Evolutionary conservation across 2,113 vertebrate genomes (phyloP), one percentile per base, ranked within the genome.

Genomic region (Taxidea taxus): DNA sequence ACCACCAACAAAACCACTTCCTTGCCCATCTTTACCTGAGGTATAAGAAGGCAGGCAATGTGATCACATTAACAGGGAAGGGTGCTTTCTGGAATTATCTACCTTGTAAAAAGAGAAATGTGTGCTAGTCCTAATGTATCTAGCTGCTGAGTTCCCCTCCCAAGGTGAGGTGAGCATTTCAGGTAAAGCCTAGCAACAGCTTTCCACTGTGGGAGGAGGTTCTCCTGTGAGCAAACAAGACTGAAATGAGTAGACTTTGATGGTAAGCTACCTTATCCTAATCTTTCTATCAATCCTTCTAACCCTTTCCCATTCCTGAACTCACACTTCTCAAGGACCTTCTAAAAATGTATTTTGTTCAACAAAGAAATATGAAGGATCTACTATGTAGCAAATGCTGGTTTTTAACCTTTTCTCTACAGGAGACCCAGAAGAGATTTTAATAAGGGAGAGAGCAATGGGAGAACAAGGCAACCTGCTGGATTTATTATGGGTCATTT

Each of bases 401-500:
- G 4, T 56, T 77, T 89, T 84, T 66, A n/a, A 14, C 14, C 25
- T 42, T 34, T 68, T 80, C 27, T 56, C 87, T 70, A 27, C 8
- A 37, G 25, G 16, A 64, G 83, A 77, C 44, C 87, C 27, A 95
- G 56, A 47, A 47, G 42, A 42, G 72, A 56, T 91, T 94, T 94
- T 85, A 93, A 80, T 49, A 89, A 83, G 44, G 39, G 25, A 72
- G 37, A 82, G 64, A 91, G 27, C 15, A 29, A 56, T 44, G 44
- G 42, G 49, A 75, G 83, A 96, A 44, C n/a, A 78, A 78, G 90
- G 49, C 42, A 81, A 86, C 37, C 68, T 72, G 44, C 34, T 78
- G 49, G 51, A 97, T 97, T 94, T 84, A 97, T 90, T 84, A 91
- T 44, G 91, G 78, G 88, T 97, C 93, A 92, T 78, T 34, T 95